Conservation (phyloP, 2,113 vertebrate genomes). For the Urocolius indicus region DNA sequence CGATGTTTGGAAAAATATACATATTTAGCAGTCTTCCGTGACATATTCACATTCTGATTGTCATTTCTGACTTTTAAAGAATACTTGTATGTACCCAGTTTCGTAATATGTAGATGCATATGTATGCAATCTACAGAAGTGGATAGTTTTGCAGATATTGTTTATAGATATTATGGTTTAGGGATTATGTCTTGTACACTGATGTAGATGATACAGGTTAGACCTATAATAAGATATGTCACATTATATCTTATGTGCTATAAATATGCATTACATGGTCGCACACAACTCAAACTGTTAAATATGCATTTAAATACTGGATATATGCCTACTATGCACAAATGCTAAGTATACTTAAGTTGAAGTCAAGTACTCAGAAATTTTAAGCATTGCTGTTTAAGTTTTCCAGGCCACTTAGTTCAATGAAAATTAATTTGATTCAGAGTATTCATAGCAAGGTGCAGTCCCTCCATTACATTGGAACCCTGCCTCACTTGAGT, state of each 20-base stretch:
- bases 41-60: neutral
- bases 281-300: neutral
- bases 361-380: neutral
- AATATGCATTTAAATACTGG: neutral
- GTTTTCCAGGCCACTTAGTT: neutral
- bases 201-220: neutral
- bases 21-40: neutral
- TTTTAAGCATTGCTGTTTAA: neutral
- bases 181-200: neutral
- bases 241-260: neutral
- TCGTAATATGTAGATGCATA: neutral
- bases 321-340: neutral
- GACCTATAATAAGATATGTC: neutral
- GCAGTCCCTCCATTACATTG: neutral
- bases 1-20: neutral
- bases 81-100: neutral
- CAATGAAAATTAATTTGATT: neutral
- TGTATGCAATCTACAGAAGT: neutral
- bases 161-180: neutral
- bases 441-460: neutral
- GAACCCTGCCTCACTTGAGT: neutral
- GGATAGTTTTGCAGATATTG: neutral
- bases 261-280: neutral
- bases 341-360: neutral
- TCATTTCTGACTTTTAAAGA: neutral